Evolutionary conservation across 92 coral and sea anemone genomes (phyloP).

Genomic region (Parazoanthus atlanticus): DNA sequence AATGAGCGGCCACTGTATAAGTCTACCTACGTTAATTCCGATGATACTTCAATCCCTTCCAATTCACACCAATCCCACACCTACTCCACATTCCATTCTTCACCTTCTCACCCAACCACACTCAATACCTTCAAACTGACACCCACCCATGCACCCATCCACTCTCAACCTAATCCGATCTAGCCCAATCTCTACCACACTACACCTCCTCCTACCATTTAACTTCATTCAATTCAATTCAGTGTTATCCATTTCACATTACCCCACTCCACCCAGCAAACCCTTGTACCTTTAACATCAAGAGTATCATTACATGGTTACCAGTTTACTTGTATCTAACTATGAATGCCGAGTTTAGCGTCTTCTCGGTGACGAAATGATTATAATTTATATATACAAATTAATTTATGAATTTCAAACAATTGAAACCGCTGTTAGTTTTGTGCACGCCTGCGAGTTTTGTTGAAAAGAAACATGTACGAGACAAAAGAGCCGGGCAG

Average conservation of each 20-base stretch:
- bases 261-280: not conserved
- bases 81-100: not conserved
- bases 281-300: not conserved
- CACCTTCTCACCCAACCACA: not conserved
- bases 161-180: not conserved
- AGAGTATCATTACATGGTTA: not conserved
- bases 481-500: not conserved
- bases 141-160: not conserved
- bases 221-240: too few relatives aligned
- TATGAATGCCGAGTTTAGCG: constrained; percentile 26
- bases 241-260: not conserved
- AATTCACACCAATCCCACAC: too few relatives aligned
- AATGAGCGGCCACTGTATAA: too few relatives aligned
- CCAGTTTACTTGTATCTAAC: not conserved
- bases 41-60: not conserved
- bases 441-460: not conserved
- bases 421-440: not conserved
- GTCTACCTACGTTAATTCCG: too few relatives aligned
- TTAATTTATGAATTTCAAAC: not conserved
- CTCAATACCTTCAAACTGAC: too few relatives aligned
- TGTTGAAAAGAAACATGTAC: not conserved
- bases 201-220: not conserved
- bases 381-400: constrained; percentile 29
- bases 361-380: constrained; percentile 34
- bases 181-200: not conserved